These are phyloP conservation scores for Spialia ferax DNA, from an alignment of 2,888 invertebrate species.

Conservation along the genomic window DNA sequence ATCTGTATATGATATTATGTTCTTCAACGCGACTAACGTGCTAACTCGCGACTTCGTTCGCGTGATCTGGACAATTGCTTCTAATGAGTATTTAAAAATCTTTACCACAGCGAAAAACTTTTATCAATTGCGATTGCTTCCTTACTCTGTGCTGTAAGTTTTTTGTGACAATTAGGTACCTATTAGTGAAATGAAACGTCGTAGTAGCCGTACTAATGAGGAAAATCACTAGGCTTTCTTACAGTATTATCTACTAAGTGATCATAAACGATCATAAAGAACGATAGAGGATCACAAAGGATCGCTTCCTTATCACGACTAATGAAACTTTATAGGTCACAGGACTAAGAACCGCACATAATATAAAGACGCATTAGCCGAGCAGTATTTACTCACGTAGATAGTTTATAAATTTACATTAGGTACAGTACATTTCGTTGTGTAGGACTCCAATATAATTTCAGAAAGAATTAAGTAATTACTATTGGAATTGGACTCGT, in stretches of 20 bases:
- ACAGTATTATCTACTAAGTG: not conserved
- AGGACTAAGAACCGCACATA: conserved; percentile 6
- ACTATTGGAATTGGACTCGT: not conserved
- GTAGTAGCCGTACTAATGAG: not conserved
- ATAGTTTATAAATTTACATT: not conserved
- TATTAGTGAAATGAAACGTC: no score
- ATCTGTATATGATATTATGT: not conserved
- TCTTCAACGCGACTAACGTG: no score
- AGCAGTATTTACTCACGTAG: not conserved
- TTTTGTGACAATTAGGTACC: no score
- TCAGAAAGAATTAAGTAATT: no score
- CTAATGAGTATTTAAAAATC: no score
- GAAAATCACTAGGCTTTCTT: not conserved
- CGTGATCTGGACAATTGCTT: no score
- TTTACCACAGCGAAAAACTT: no score
- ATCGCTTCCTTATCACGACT: conserved; percentile 17
- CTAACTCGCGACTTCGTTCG: no score
- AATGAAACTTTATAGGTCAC: conserved; percentile 13
- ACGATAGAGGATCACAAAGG: not conserved
- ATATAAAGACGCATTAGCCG: not conserved
- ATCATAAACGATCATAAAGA: not conserved
- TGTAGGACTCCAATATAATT: no score
- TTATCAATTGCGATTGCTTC: no score
- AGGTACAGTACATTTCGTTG: not conserved
- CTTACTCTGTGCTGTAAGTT: no score